phyloP scores from a whole-genome alignment of 2,113 vertebrate genomes.

The Mugil cephalus region DNA sequence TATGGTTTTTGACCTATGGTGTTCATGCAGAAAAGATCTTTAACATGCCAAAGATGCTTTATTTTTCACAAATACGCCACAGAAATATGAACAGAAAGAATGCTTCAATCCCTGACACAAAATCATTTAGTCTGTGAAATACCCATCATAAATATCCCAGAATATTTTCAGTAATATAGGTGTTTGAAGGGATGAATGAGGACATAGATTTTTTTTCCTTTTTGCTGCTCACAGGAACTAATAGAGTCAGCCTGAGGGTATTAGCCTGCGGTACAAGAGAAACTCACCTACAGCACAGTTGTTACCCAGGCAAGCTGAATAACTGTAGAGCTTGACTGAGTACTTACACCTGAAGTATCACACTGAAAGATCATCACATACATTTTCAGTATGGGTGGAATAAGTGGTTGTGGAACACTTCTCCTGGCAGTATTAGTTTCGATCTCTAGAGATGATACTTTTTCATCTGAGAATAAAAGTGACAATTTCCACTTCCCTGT shows the following conservation, averaged over 20 bases:
- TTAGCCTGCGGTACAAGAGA: conserved; percentile 51
- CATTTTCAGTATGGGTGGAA: conserved; percentile 9
- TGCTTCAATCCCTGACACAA: conserved; percentile 42
- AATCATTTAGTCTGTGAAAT: conserved; percentile 54
- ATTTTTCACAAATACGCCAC: too few relatives aligned
- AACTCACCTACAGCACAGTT: conserved; percentile 33
- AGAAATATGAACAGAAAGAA: neutral
- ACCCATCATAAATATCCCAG: conserved; percentile 64
- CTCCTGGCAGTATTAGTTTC: neutral
- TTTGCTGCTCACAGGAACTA: conserved; percentile 61
- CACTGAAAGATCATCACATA: conserved; percentile 19
- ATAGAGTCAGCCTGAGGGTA: conserved; percentile 66
- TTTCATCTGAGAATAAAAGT: neutral
- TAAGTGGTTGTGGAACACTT: conserved; percentile 6
- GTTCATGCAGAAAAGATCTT: conserved; percentile 5
- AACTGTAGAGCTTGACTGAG: conserved; percentile 44
- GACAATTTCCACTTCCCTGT: neutral
- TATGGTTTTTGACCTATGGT: neutral
- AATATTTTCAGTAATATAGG: conserved; percentile 51
- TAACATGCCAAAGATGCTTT: neutral
- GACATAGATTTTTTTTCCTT: conserved; percentile 49
- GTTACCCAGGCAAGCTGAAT: conserved; percentile 10
- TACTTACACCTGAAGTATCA: conserved; percentile 37
- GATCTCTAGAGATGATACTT: neutral
- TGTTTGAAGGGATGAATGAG: conserved; percentile 53